phyloP scores from a whole-genome alignment of 2,113 vertebrate genomes.

The Phyllopteryx taeniolatus region DNA sequence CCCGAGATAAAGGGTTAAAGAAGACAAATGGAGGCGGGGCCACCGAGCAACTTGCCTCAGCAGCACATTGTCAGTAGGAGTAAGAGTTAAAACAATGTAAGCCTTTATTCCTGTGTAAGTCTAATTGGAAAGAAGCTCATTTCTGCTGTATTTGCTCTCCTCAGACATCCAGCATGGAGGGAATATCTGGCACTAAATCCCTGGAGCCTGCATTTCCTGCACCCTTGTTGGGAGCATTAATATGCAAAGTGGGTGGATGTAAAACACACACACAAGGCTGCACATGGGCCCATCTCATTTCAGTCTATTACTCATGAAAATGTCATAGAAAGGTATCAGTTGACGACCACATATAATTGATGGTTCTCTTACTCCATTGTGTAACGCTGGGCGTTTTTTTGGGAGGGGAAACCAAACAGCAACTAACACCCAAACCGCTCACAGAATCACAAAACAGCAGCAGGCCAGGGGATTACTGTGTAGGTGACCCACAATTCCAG shows the following conservation, averaged over 20 bases:
- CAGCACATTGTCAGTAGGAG: slow-evolving; percentile 66
- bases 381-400: slow-evolving; percentile 27
- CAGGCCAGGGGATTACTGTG: slow-evolving; percentile 69
- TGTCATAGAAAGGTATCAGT: slow-evolving; percentile 9
- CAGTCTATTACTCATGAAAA: slow-evolving; percentile 7
- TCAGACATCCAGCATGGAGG: slow-evolving; percentile 37
- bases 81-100: slow-evolving; percentile 74
- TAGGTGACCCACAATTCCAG: slow-evolving; percentile 78
- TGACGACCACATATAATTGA: slow-evolving; percentile 4
- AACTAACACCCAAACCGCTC: slow-evolving; percentile 39
- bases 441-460: slow-evolving; percentile 55
- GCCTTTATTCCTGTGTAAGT: slow-evolving; percentile 61
- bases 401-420: slow-evolving; percentile 1
- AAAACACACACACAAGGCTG: slow-evolving; percentile 20
- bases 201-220: slow-evolving; percentile 29
- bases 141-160: slow-evolving; percentile 60
- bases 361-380: slow-evolving; percentile 22
- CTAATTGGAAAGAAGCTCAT: slow-evolving; percentile 70
- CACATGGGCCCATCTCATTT: slow-evolving; percentile 5
- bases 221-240: slow-evolving; percentile 33
- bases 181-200: slow-evolving; percentile 49
- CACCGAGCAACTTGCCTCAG: slow-evolving; percentile 59
- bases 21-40: slow-evolving; percentile 66
- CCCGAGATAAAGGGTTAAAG: slow-evolving; percentile 69
- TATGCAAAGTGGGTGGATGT: slow-evolving; percentile 30